Conservation (phyloP, 1,140 invertebrate species). For the Ips nitidus region DNA sequence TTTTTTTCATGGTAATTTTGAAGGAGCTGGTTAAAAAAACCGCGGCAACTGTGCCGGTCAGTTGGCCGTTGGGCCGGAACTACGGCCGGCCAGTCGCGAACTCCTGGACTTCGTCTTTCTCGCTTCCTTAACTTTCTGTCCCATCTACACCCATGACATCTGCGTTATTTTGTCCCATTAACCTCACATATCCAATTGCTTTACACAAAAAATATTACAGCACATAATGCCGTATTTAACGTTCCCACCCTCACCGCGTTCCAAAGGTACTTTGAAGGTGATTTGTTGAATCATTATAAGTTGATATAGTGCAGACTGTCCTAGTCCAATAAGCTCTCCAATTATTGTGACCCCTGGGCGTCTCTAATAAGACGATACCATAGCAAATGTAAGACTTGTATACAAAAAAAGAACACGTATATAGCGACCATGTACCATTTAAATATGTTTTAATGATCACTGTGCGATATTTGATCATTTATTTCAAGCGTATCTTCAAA, state of each 20-base stretch:
- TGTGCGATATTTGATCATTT: too few relatives aligned
- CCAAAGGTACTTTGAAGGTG: too few relatives aligned
- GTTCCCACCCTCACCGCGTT: too few relatives aligned
- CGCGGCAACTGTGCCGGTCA: slow-evolving; percentile 34
- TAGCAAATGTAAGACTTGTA: slow-evolving; percentile 19
- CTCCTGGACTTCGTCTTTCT: slow-evolving; percentile 35
- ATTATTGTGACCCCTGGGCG: slow-evolving; percentile 27
- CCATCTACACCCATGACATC: slow-evolving; percentile 11
- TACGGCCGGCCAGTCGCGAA: slow-evolving; percentile 33
- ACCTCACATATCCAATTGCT: too few relatives aligned
- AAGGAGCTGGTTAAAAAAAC: slow-evolving; percentile 28
- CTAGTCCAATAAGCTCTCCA: slow-evolving; percentile 9
- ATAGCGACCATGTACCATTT: too few relatives aligned
- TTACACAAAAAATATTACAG: too few relatives aligned
- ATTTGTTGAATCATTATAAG: neutral
- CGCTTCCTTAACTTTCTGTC: slow-evolving; percentile 26
- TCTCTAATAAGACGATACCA: slow-evolving; percentile 30
- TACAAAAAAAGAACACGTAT: neutral
- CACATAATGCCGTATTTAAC: too few relatives aligned
- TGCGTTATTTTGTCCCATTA: too few relatives aligned
- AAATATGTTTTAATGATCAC: too few relatives aligned
- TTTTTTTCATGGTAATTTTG: slow-evolving; percentile 30
- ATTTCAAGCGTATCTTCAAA: too few relatives aligned
- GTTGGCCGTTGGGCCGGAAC: slow-evolving; percentile 35
- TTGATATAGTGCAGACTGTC: slow-evolving; percentile 14